A percentile compares a stretch with the other conserved stretches of the same genome.
Evolutionary conservation across 2,797 vertebrate genomes (phyloP).

Genomic region (Ceryle rudis): DNA sequence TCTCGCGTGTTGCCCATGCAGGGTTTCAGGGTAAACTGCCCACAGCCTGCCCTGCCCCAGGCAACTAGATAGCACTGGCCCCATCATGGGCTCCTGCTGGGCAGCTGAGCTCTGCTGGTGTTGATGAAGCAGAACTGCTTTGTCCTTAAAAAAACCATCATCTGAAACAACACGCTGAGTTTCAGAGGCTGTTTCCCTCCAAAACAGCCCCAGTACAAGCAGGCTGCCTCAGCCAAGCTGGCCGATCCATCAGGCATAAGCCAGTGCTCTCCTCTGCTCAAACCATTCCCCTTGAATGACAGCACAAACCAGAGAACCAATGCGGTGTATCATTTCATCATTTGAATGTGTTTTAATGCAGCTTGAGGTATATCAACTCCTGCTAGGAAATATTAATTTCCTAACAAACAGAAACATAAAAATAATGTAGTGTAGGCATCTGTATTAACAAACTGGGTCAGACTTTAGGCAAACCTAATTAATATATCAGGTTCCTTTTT

Average conservation of each 20-base stretch:
- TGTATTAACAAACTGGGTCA: neutral
- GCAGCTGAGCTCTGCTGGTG: neutral
- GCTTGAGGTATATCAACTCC: neutral
- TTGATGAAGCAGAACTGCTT: neutral
- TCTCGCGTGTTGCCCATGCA: fast-evolving
- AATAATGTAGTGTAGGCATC: neutral
- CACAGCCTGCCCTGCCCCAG: neutral
- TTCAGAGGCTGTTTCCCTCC: neutral
- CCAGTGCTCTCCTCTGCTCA: neutral
- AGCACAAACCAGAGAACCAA: neutral
- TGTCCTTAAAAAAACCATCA: neutral
- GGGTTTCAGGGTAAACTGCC: neutral
- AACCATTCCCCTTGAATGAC: neutral
- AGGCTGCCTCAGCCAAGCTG: fast-evolving
- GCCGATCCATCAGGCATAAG: fast-evolving
- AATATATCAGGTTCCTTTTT: neutral
- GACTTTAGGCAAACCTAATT: neutral
- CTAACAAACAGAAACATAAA: neutral
- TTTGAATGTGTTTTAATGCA: neutral
- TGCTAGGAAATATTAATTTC: neutral
- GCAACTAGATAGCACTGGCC: neutral
- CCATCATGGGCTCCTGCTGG: fast-evolving
- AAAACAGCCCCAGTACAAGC: neutral
- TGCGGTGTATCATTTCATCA: neutral
- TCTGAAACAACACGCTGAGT: neutral